Base-by-base conservation (phyloP, 2,797 vertebrate genomes). In the Pelobates cultripes region DNA sequence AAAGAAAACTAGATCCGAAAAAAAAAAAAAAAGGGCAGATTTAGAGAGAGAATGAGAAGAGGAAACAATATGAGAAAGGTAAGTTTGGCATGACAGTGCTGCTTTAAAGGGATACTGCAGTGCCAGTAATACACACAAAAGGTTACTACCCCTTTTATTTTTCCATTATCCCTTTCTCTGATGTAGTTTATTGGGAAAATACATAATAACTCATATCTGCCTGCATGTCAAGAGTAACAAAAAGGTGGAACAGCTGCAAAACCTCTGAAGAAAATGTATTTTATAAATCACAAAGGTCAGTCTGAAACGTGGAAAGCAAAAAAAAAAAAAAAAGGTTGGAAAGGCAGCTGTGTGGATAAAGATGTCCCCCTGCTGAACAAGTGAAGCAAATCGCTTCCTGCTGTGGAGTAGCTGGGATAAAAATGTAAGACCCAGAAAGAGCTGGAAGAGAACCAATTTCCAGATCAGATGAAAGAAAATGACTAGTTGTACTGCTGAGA, bases 311-410 rank as follows among this genome's bases (percentile, higher is more conserved):
- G 55, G 55, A 12, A 12, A 57, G 55, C 13, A 14, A 7, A 4
- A 57, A 64, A 60, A 7, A 4, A 57, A 64, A 60, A 28, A 28
- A 60, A 64, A 64, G 61, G n/a, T 40, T 64, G 61, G 14, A 40
- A 64, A 28, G n/a, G 61, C 61, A 64, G 61, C 61, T 64, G 61
- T 64, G 61, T 1, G 28, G 6, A 64, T 40, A 64, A 5, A 64
- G 61, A 64, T 7, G 61, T 64, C 5, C 17, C 28, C 14, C 55
- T 12, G 13, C 66, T 68, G 40, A 42, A 43, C 43, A 13, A 4
- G 12, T 68, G 41, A 42, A 43, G 66, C 42, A 43, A 68, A 68
- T 68, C n/a, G 43, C 66, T 70, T 70, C 43, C 43, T 70, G 42
- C 43, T 70, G 68, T 70, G 68, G 42, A 15, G 66, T 4, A 12